Conservation (phyloP, 1,140 invertebrate species). For the Drosophila asahinai region DNA sequence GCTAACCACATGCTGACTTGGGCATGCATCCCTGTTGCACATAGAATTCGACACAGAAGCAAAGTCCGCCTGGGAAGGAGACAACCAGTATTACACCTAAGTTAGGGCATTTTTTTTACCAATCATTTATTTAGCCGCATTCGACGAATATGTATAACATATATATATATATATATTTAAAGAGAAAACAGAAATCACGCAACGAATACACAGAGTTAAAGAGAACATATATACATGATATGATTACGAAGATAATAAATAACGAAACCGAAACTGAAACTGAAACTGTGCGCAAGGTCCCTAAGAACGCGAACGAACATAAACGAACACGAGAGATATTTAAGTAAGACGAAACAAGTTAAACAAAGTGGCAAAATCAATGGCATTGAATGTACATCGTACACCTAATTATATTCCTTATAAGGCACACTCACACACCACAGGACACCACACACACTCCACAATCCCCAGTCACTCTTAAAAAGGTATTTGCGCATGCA, state of each 20-base stretch:
- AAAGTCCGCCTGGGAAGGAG: too few relatives aligned
- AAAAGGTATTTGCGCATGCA: slow-evolving; percentile 31
- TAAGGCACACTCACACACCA: slow-evolving; percentile 56
- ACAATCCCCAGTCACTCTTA: slow-evolving; percentile 5
- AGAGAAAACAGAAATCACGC: slow-evolving; percentile 48
- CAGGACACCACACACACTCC: slow-evolving; percentile 14
- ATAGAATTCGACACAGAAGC: too few relatives aligned
- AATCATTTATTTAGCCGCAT: slow-evolving; percentile 41
- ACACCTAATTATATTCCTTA: slow-evolving; percentile 68
- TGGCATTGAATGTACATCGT: slow-evolving; percentile 49
- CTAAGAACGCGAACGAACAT: slow-evolving; percentile 20
- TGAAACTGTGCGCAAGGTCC: slow-evolving; percentile 21
- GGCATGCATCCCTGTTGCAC: too few relatives aligned
- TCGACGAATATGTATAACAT: slow-evolving; percentile 54
- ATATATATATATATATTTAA: slow-evolving; percentile 37
- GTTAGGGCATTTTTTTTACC: slow-evolving; percentile 29
- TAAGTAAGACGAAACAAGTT: slow-evolving; percentile 43
- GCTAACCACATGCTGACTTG: too few relatives aligned
- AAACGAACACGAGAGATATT: slow-evolving; percentile 17
- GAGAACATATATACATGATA: slow-evolving; percentile 39
- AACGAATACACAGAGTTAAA: slow-evolving; percentile 52
- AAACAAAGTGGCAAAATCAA: slow-evolving; percentile 30
- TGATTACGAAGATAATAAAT: slow-evolving; percentile 48
- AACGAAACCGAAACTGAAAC: not conserved
- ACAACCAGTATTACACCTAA: slow-evolving; percentile 39